Evolutionary conservation across 2,113 vertebrate genomes (phyloP).

Genomic region (Plecturocebus donacophilus): DNA sequence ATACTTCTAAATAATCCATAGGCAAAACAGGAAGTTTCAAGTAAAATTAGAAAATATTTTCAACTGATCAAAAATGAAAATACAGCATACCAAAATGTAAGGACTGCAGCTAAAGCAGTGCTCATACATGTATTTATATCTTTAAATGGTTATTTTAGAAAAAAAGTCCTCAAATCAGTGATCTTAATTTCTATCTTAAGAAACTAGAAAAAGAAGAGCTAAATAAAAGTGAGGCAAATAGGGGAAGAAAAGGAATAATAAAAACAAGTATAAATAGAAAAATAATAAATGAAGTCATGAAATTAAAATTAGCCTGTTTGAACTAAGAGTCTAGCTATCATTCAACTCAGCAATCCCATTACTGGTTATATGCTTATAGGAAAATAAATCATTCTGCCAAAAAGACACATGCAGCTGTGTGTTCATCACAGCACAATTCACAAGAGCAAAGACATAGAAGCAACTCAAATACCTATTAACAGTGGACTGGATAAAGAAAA

Average conservation of each 20-base stretch:
- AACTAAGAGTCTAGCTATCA: too few species aligned
- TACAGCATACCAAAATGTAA: not conserved
- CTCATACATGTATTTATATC: not conserved
- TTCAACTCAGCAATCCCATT: too few species aligned
- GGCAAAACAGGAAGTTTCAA: not conserved
- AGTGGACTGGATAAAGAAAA: too few species aligned
- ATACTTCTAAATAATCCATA: not conserved
- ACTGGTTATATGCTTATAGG: too few species aligned
- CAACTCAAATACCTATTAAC: too few species aligned
- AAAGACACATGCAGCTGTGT: too few species aligned
- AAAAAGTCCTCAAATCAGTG: not conserved
- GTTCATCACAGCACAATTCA: too few species aligned
- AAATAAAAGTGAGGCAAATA: not conserved
- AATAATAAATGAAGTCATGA: not conserved
- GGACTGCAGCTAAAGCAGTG: not conserved
- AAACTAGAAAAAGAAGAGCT: not conserved
- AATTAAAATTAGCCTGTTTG: not conserved
- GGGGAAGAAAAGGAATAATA: not conserved
- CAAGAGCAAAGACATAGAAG: too few species aligned
- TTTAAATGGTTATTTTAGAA: not conserved
- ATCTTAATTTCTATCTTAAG: constrained; percentile 4
- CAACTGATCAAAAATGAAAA: constrained; percentile 1
- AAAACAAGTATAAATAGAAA: not conserved
- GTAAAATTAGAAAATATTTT: constrained; percentile 37
- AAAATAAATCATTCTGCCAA: too few species aligned